Evolutionary conservation across 2,888 invertebrate species (phyloP).

Genomic region (Saturnia pavonia): DNA sequence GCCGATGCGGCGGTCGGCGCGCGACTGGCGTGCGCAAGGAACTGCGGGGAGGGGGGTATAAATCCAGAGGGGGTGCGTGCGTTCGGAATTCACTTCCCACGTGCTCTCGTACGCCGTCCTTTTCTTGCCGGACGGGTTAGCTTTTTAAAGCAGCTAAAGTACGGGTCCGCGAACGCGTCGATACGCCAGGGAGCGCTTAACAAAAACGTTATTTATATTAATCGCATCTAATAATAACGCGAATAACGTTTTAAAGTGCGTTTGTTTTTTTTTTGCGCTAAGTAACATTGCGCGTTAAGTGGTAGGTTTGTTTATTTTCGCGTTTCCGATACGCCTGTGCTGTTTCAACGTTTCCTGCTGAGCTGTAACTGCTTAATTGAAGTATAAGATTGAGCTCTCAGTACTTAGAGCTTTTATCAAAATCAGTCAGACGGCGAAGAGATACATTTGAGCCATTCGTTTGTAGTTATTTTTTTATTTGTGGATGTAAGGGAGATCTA

Average conservation of each 20-base stretch:
- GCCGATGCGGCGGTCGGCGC: constrained; percentile 76
- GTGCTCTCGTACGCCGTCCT: constrained; percentile 73
- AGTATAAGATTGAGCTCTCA: constrained; percentile 1
- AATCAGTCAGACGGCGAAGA: not conserved
- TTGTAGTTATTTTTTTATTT: no score
- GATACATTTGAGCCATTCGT: not conserved
- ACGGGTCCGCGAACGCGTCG: constrained; percentile 70
- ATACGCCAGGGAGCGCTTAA: constrained; percentile 72
- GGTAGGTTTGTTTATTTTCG: constrained; percentile 54
- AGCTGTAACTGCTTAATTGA: constrained; percentile 34
- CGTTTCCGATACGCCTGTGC: constrained; percentile 58
- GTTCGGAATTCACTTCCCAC: constrained; percentile 81
- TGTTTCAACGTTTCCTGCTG: constrained; percentile 52
- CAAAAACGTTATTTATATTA: constrained; percentile 78
- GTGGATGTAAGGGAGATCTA: no score
- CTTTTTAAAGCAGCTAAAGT: constrained; percentile 73
- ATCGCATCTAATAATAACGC: constrained; percentile 78
- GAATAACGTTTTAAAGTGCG: constrained; percentile 65
- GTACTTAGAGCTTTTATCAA: not conserved
- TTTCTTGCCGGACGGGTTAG: constrained; percentile 78
- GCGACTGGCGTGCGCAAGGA: constrained; percentile 74
- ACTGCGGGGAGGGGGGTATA: constrained; percentile 35
- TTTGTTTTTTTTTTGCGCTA: constrained; percentile 64
- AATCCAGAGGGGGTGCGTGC: constrained; percentile 74
- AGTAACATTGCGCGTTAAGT: constrained; percentile 54